Base-by-base conservation (phyloP, 92 coral and sea anemone species). In the Umimayanthus kanabou region DNA sequence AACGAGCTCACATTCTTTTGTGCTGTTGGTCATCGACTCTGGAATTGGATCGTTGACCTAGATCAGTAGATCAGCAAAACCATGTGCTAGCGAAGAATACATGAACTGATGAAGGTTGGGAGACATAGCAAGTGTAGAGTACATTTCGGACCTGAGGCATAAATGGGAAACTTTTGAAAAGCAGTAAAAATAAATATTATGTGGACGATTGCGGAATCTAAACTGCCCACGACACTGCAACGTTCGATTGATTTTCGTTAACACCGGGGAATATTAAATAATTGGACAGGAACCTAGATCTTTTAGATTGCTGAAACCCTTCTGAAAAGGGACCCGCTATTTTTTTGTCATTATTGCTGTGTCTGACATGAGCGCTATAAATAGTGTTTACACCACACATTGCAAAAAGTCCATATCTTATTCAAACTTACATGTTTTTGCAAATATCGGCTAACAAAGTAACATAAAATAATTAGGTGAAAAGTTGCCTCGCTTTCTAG, bases 151-250 rank as follows among this genome's bases (percentile, higher is more conserved):
- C 45, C 10, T 2, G 28, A 30, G 9, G 15, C 8, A 28, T 28
- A 26, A 55, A 20, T 22, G 49, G 67, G 42, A 14, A 80, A 58
- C 70, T 28, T 80, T 55, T 25, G 69, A 61, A 25, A 65, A 18
- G 47, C 40, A 53, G 67, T 30, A 80, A 80, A 57, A 80, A 80
- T 55, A 80, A 58, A 58, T 57, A 11, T 26, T 15, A 57, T 33
- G 9, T 29, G 15, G 47, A 61, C 69, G 69, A 61, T 37, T 73
- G 69, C 84, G 84, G 84, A 80, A 80, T 40, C 71, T 83, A 43
- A 42, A 4, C 8, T 4, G 40, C 26, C 39, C 58, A 42, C 26
- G 77, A 26, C 15, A 1, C 30, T 40, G 61, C 30, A 70, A 7
- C 23, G 73, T 49, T 69, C 58, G 77, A 69, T 65, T 69, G 50